These are phyloP conservation scores for Struthidea cinerea DNA, from an alignment of 2,113 vertebrate genomes.

Conservation along the genomic window DNA sequence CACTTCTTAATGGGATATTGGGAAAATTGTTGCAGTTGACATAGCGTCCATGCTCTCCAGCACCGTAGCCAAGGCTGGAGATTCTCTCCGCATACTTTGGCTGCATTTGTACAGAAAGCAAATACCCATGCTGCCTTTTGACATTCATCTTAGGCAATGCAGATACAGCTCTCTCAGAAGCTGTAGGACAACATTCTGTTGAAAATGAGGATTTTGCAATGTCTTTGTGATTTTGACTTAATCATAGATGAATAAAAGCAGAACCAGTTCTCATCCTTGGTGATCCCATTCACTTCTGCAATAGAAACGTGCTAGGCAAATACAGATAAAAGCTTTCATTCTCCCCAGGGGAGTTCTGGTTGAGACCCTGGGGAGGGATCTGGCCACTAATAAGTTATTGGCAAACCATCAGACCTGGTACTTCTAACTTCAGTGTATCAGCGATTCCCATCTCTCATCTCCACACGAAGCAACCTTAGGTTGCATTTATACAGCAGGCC, in stretches of 20 bases:
- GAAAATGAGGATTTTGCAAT: neutral
- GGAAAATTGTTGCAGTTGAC: neutral
- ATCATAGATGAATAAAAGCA: neutral
- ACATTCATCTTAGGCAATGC: neutral
- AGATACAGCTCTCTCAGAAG: neutral
- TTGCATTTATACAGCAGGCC: conserved; percentile 11
- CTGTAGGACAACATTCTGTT: neutral
- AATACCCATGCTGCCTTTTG: neutral
- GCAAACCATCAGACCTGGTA: neutral
- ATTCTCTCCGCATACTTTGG: neutral
- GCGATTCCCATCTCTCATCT: neutral
- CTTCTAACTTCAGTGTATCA: neutral
- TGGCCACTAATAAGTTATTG: neutral
- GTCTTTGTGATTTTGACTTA: neutral
- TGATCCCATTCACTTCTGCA: neutral
- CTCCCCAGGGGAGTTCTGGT: neutral
- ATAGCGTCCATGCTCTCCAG: fast-evolving
- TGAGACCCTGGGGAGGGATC: neutral
- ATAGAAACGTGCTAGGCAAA: neutral
- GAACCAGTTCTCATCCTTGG: neutral
- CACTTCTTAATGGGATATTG: neutral
- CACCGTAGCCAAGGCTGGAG: neutral
- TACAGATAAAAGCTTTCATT: neutral
- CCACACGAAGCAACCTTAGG: neutral
- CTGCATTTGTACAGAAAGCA: neutral